Evolutionary conservation across 2,797 vertebrate genomes (phyloP).

Genomic region (Mastacembelus armatus): DNA sequence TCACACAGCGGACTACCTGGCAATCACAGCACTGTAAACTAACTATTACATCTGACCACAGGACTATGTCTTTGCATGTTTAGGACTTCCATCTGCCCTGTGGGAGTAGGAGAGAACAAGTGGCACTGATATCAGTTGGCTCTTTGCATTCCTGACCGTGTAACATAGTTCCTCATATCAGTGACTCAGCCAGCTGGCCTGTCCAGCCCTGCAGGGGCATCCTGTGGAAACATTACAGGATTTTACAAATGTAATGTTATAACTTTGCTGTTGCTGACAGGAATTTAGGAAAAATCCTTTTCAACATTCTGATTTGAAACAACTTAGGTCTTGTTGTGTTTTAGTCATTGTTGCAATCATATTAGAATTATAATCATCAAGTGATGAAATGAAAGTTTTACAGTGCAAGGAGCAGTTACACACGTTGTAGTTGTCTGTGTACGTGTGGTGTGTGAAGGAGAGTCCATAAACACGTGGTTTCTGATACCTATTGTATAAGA

Average conservation of each 20-base stretch:
- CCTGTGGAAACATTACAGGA: background rate
- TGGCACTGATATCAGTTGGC: constrained; percentile 53
- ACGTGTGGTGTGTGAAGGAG: constrained; percentile 1
- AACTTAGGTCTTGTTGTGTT: too few species aligned
- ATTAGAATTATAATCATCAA: background rate
- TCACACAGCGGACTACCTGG: background rate
- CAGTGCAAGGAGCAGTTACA: too few species aligned
- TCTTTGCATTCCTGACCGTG: constrained; percentile 49
- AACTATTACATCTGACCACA: constrained; percentile 1
- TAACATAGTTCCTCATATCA: constrained; percentile 46
- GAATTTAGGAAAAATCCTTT: too few species aligned
- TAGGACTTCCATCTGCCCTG: constrained; percentile 24
- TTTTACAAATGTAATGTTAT: background rate
- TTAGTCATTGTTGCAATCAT: too few species aligned
- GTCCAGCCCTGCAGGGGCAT: background rate
- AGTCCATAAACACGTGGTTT: constrained; percentile 44
- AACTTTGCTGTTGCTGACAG: too few species aligned
- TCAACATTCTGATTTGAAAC: too few species aligned
- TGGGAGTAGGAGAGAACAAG: constrained; percentile 3
- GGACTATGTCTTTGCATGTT: constrained; percentile 10
- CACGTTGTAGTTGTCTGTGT: background rate
- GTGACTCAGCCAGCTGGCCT: constrained; percentile 46
- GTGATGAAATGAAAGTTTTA: background rate
- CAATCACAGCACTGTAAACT: background rate
- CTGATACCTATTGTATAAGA: constrained; percentile 44